A percentile compares a stretch with the other conserved stretches of the same genome.
phyloP scores from a whole-genome alignment of 2,888 invertebrate species.

The Nycteola revayana region DNA sequence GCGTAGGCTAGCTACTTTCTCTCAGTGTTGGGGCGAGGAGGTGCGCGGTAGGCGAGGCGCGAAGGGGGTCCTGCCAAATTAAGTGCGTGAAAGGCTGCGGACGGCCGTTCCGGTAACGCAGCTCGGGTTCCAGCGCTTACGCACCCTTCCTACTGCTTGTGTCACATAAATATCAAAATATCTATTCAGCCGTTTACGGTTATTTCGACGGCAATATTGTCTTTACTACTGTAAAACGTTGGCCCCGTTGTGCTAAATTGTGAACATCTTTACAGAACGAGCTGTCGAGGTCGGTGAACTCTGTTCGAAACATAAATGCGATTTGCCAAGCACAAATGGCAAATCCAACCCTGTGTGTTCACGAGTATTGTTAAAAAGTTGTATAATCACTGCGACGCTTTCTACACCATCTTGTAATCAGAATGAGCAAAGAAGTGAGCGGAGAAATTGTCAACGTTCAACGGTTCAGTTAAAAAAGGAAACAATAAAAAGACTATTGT shows the following conservation, averaged over 20 bases:
- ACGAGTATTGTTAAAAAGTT: conserved; percentile 58
- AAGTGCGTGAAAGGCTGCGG: conserved; percentile 78
- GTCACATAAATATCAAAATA: conserved; percentile 26
- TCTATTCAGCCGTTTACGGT: conserved; percentile 27
- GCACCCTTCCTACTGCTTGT: conserved; percentile 38
- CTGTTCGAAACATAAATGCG: conserved; percentile 41
- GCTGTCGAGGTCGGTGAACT: conserved; percentile 59
- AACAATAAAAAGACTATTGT: conserved; percentile 48
- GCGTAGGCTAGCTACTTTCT: conserved; percentile 82
- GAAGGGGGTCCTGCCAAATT: conserved; percentile 79
- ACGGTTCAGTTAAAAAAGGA: conserved; percentile 56
- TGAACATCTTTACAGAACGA: conserved; percentile 48
- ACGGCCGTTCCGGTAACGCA: conserved; percentile 55
- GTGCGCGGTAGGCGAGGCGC: conserved; percentile 52
- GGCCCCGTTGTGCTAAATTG: conserved; percentile 40
- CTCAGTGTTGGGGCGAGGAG: conserved; percentile 62
- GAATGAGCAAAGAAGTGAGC: conserved; percentile 70
- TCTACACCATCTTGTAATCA: conserved; percentile 66
- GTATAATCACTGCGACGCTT: conserved; percentile 71
- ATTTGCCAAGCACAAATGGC: conserved; percentile 56
- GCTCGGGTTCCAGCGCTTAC: conserved; percentile 34
- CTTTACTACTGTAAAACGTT: conserved; percentile 35
- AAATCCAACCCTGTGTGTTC: conserved; percentile 47
- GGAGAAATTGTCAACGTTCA: conserved; percentile 70
- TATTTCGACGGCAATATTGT: conserved; percentile 19